These are phyloP conservation scores for Eumerus sabulonum DNA, from an alignment of 2,888 invertebrate species.

Conservation along the genomic window DNA sequence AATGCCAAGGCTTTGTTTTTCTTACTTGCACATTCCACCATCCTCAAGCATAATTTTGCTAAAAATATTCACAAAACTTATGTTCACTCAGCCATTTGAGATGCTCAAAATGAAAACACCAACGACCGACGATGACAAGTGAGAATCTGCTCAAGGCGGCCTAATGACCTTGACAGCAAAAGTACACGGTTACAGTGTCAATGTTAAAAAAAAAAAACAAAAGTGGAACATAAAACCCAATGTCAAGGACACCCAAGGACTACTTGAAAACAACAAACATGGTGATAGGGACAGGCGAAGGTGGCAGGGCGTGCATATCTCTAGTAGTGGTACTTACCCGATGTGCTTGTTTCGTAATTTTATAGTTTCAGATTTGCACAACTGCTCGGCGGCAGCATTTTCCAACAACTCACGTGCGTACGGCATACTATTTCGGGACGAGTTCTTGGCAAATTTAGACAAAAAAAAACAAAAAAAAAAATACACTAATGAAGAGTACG, in stretches of 20 bases:
- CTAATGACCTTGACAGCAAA: constrained; percentile 76
- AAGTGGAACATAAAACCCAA: not conserved
- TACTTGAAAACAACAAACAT: not conserved
- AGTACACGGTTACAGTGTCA: constrained; percentile 49
- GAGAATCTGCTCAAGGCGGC: constrained; percentile 51
- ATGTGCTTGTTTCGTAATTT: constrained; percentile 89
- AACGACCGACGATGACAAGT: constrained; percentile 26
- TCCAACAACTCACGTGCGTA: constrained; percentile 74
- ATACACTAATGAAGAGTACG: not conserved
- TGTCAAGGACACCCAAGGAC: constrained; percentile 38
- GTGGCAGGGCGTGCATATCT: too few relatives aligned
- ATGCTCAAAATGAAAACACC: too few relatives aligned
- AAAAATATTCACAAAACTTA: too few relatives aligned
- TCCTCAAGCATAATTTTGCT: too few relatives aligned
- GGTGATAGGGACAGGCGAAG: too few relatives aligned
- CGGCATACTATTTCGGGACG: constrained; percentile 72
- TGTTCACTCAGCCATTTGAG: too few relatives aligned
- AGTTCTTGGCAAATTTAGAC: not conserved
- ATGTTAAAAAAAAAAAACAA: constrained; percentile 43
- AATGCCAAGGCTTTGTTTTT: too few relatives aligned
- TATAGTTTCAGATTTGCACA: constrained; percentile 90
- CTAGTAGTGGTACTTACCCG: constrained; percentile 83
- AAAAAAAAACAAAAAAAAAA: not conserved
- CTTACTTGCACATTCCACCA: too few relatives aligned
- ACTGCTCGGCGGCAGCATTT: constrained; percentile 81